Evolutionary conservation across 2,888 invertebrate genomes (phyloP), one percentile per base, ranked within the genome.

Genomic region (Dryococelus australis): DNA sequence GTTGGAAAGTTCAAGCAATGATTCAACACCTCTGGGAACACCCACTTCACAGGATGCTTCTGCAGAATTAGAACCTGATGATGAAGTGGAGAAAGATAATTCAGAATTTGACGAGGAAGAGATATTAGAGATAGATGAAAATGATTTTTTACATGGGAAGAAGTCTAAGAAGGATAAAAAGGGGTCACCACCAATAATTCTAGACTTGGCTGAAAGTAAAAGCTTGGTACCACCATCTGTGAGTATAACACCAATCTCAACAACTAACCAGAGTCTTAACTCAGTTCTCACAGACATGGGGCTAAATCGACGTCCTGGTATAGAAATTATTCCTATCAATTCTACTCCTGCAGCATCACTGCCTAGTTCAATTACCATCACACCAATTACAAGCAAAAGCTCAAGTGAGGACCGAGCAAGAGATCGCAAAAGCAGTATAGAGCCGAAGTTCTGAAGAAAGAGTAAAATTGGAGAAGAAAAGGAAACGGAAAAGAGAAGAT

Each of bases 321-420:
- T 98, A 89, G 98, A 98, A 92, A 97, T 98, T 85, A 97, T 98
- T 90, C 97, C 98, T 0, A 95, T 97, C 88, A 93, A 95, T 3
- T 93, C 96, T 24, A 93, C 95, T 13, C 92, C 95, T 0, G 94
- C 95, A 9, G 94, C 96, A 12, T 94, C 94, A 9, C 92, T 96
- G 47, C 96, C 97, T 16, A 96, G 96, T 91, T 97, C 97, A 0
- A 97, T 97, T 88, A 97, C 97, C 0, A 97, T 98, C 87, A 98
- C 97, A 0, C 97, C 97, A 5, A 97, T 97, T 80, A 91, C 93
- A 16, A 91, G 91, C 26, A 91, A 92, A 93, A 87, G 87, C n/a
- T 80, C 87, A 20, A 85, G 92, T 90, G 88, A 91, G 91, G 92
- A 92, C 85, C 93, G 94, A 89, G 93, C 92, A 88, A 88, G 87